Base-by-base conservation (phyloP, 2,113 vertebrate genomes). In the Dunckerocampus dactyliophorus region DNA sequence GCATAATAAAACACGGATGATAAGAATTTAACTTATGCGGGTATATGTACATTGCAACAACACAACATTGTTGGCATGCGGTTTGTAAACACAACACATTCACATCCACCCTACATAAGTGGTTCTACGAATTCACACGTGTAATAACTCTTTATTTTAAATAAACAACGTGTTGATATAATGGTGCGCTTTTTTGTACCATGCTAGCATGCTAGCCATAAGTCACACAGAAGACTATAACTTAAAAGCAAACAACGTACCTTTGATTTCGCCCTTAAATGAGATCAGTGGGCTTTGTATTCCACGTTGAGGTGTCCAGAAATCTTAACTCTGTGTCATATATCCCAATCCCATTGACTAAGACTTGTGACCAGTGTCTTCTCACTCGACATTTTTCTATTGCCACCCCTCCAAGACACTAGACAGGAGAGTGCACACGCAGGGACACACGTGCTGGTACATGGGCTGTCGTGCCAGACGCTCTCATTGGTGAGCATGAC, bases 371-470 rank as follows among this genome's bases (percentile, higher is more conserved):
- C 1, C 14, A 0, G 11, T 49, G 28, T 12, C 12, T 54, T 49
- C 7, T 63, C 19, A 56, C 42, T 13, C 45, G 24, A 71, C 65
- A 63, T 55, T 63, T 61, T 46, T 37, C 37, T 12, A 14, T 21
- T 56, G 3, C 54, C 2, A 19, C n/a, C 20, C 16, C 17, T 14
- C 48, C 67, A 17, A 14, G 39, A 49, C 65, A 42, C 61, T 63
- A 34, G 39, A 56, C 58, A 6, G 37, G 42, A 72, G 79, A 72
- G 79, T 72, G 54, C 76, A 89, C 89, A 88, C 87, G 86, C 84
- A 87, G 43, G 65, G 39, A 42, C 72, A 82, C 89, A 90, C 86
- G 88, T 90, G 88, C 65, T 13, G 0, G 42, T 49, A 59, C 65
- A 31, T 54, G 67, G 51, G 6, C 61, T 45, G 9, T 49, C 47